Base-by-base conservation (phyloP, 1,140 invertebrate species). In the Aphidius ervi region DNA sequence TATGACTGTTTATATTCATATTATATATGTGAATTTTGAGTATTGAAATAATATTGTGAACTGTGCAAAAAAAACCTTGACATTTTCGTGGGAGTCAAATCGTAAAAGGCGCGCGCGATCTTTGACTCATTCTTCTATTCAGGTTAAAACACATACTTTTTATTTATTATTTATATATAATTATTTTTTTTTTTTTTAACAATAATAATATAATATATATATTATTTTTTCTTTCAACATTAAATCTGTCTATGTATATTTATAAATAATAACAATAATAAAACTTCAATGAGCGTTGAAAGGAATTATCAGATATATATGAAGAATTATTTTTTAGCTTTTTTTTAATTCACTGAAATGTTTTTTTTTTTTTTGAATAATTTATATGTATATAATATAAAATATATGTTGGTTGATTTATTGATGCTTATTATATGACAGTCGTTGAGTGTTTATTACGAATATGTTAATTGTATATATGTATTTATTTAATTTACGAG, bases 401-500 rank as follows among this genome's bases (percentile, higher is more conserved):
- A 61, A 47, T n/a, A 43, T 56, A 42, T 56, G 6, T 7, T 56
- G 58, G 62, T 54, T 53, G 53, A 46, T 54, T 63, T 64, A 68
- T 66, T 64, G 69, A 70, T 68, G 67, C 66, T 70, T 63, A 53
- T 61, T 45, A 56, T 42, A 45, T 10, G 23, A 31, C 54, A 56
- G 58, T 64, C 63, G 63, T 68, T 65, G 70, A 68, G 63, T 69
- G 67, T 31, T 31, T 70, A 70, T 72, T 70, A 73, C 72, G 70
- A 74, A 72, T 69, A 70, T 72, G 70, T 31, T 31, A 31, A 31
- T 31, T 31, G 23, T 31, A 31, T 31, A 31, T 31, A 31, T 31
- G 23, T 31, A 31, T 31, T 70, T 70, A 70, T 73, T 73, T 72
- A 73, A 65, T 72, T 75, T 73, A 74, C 73, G 72, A 73, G 67